phyloP scores from a whole-genome alignment of 2,113 vertebrate genomes.

The Syngnathus typhle region DNA sequence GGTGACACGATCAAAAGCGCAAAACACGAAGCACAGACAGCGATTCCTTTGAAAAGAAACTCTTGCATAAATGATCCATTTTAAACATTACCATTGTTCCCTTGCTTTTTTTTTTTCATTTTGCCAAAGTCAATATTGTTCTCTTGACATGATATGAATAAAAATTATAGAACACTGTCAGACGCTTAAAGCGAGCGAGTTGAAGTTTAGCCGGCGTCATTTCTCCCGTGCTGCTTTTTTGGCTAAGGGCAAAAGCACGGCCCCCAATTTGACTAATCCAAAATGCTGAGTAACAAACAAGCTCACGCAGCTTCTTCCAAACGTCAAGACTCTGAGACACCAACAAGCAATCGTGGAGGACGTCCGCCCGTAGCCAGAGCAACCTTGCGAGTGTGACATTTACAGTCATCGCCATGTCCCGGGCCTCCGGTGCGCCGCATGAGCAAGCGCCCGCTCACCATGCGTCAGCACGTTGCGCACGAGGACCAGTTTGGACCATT shows the following conservation, averaged over 20 bases:
- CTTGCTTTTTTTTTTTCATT: slow-evolving; percentile 51
- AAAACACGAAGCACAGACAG: slow-evolving; percentile 31
- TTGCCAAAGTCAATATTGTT: slow-evolving; percentile 70
- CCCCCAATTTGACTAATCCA: slow-evolving; percentile 47
- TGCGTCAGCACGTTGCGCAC: neutral
- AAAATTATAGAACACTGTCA: slow-evolving; percentile 49
- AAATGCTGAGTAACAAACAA: slow-evolving; percentile 27
- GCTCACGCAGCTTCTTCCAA: neutral
- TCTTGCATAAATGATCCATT: slow-evolving; percentile 37
- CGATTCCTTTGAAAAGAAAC: slow-evolving; percentile 45
- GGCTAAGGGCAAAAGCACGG: slow-evolving; percentile 28
- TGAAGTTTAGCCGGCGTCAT: too few species aligned
- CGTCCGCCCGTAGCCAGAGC: slow-evolving; percentile 20
- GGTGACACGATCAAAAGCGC: slow-evolving; percentile 25
- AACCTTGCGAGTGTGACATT: slow-evolving; percentile 33
- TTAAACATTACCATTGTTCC: slow-evolving; percentile 49
- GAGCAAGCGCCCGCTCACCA: slow-evolving; percentile 29
- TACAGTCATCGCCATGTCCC: slow-evolving; percentile 39
- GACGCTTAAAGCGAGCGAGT: too few species aligned
- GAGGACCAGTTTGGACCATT: slow-evolving; percentile 14
- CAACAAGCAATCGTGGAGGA: neutral
- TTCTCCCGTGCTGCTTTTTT: neutral
- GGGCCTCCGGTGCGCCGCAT: slow-evolving; percentile 20
- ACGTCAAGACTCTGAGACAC: neutral
- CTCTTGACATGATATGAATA: slow-evolving; percentile 68